These are phyloP conservation scores for Aegithalos caudatus DNA, from an alignment of 2,113 vertebrate genomes.

Conservation along the genomic window DNA sequence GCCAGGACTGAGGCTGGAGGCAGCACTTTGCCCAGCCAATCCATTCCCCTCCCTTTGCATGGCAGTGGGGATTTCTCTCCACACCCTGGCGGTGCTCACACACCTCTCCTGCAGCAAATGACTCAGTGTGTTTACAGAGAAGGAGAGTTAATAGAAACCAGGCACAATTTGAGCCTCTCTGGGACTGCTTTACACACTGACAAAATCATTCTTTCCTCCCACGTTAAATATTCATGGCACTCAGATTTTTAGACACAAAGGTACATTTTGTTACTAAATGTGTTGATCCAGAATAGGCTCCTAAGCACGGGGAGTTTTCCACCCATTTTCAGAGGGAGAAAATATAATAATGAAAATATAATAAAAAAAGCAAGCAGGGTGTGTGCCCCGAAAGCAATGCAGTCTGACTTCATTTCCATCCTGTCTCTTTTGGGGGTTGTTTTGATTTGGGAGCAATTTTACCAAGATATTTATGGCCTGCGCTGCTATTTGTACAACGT, in stretches of 20 bases:
- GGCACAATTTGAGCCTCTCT: conserved; percentile 71
- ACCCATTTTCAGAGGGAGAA: neutral
- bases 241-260: conserved; percentile 76
- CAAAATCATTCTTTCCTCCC: conserved; percentile 74
- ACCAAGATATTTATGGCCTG: conserved; percentile 46
- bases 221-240: conserved; percentile 77
- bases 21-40: neutral
- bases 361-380: neutral
- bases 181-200: conserved; percentile 73
- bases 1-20: neutral
- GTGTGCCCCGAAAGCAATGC: neutral
- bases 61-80: neutral
- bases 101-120: conserved; percentile 60
- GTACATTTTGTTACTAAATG: conserved; percentile 78
- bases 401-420: conserved; percentile 14
- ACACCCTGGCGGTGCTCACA: neutral
- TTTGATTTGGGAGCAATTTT: conserved; percentile 57
- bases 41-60: neutral
- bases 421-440: conserved; percentile 38
- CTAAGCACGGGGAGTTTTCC: conserved; percentile 45
- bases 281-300: conserved; percentile 61
- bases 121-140: conserved; percentile 74
- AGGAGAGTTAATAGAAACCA: conserved; percentile 74
- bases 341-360: too few species aligned
- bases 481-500: conserved; percentile 36